Percentiles rank a stretch among this genome's conserved stretches.
phyloP scores from a whole-genome alignment of 2,113 vertebrate genomes.

The Vulpes lagopus region DNA sequence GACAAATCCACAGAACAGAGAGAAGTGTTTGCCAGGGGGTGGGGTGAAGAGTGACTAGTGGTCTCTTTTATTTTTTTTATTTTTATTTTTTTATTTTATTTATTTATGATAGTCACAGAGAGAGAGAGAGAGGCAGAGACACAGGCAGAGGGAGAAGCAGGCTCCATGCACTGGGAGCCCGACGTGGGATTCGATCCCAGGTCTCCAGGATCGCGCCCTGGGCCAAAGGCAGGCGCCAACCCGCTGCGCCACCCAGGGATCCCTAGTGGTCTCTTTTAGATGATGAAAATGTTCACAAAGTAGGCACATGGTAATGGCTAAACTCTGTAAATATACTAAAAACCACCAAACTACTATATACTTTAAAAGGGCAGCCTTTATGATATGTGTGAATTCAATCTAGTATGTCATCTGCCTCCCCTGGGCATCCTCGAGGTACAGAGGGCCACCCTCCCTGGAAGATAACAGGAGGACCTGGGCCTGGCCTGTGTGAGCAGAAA shows the following conservation, averaged over 20 bases:
- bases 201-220: too few relatives aligned
- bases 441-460: too few relatives aligned
- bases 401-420: rapidly evolving
- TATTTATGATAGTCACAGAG: too few relatives aligned
- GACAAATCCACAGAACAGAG: neutral
- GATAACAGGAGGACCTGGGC: neutral
- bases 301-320: neutral
- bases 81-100: too few relatives aligned
- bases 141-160: too few relatives aligned
- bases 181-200: too few relatives aligned
- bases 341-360: neutral
- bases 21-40: too few relatives aligned
- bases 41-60: neutral
- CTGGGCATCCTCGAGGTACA: neutral
- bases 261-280: neutral
- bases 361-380: neutral
- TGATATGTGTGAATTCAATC: neutral
- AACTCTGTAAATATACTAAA: neutral
- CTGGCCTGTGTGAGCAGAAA: neutral
- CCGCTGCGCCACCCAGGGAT: too few relatives aligned
- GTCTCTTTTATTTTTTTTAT: too few relatives aligned
- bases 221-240: too few relatives aligned
- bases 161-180: too few relatives aligned
- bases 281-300: neutral
- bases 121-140: too few relatives aligned